phyloP scores from a whole-genome alignment of 2,888 invertebrate species.

The Coenonympha glycerion region DNA sequence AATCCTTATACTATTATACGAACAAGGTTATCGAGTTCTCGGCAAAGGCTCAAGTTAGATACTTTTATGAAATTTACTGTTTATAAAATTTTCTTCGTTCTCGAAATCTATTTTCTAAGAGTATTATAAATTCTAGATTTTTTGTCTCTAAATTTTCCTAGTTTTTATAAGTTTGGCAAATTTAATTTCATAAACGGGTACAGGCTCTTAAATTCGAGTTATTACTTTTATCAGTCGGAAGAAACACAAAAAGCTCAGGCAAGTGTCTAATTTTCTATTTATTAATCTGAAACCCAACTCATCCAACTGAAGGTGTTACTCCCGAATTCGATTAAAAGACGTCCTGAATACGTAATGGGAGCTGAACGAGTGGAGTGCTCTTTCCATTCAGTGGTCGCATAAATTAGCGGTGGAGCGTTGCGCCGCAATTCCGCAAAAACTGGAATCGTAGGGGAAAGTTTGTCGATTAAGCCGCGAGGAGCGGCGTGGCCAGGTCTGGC shows the following conservation, averaged over 20 bases:
- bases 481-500: conserved; percentile 69
- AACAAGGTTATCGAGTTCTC: conserved; percentile 5
- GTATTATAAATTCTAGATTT: too few species aligned
- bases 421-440: conserved; percentile 68
- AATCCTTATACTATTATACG: conserved; percentile 16
- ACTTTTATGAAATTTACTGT: conserved; percentile 6
- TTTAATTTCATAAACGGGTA: too few species aligned
- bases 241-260: background rate
- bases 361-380: conserved; percentile 50
- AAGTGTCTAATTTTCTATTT: background rate
- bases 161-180: too few species aligned
- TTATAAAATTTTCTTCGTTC: conserved; percentile 1
- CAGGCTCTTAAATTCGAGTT: too few species aligned
- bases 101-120: background rate
- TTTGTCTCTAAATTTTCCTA: too few species aligned
- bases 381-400: conserved; percentile 60
- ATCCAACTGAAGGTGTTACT: conserved; percentile 10
- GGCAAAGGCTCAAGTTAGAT: background rate
- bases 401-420: conserved; percentile 60
- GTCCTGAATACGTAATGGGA: conserved; percentile 70
- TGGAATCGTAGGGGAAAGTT: conserved; percentile 73
- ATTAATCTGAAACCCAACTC: background rate
- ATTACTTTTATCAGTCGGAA: background rate
- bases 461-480: conserved; percentile 73
- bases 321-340: conserved; percentile 60